These are phyloP conservation scores for Leistus spinibarbis DNA, from an alignment of 2,888 invertebrate species.

Conservation along the genomic window DNA sequence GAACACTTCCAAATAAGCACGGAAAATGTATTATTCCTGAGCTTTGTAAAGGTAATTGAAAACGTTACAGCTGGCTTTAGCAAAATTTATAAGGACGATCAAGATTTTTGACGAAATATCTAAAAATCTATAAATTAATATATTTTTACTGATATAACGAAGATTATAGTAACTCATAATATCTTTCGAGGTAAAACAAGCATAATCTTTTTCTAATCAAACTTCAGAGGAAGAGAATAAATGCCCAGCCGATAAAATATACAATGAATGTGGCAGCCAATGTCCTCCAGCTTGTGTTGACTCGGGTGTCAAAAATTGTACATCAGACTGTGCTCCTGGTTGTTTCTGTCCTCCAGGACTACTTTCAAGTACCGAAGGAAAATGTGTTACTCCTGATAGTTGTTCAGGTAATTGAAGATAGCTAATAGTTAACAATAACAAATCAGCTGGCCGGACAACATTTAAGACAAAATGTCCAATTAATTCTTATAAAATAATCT, in stretches of 20 bases:
- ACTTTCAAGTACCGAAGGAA: not conserved
- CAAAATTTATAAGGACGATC: too few relatives aligned
- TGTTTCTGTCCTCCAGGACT: conserved; percentile 2
- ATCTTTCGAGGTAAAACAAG: too few relatives aligned
- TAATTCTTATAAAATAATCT: not conserved
- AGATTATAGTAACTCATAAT: too few relatives aligned
- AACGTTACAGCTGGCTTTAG: too few relatives aligned
- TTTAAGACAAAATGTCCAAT: not conserved
- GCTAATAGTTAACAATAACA: not conserved
- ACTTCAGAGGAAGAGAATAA: too few relatives aligned
- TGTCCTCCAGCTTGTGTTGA: not conserved
- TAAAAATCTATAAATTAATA: too few relatives aligned
- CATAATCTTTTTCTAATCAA: too few relatives aligned
- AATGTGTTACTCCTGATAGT: not conserved
- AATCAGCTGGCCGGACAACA: not conserved
- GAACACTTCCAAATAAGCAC: too few relatives aligned
- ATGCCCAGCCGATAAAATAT: conserved; percentile 36
- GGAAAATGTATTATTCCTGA: too few relatives aligned
- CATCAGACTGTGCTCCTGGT: not conserved
- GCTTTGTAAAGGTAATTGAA: too few relatives aligned
- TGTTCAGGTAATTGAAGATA: not conserved
- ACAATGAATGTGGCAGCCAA: not conserved
- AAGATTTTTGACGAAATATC: too few relatives aligned
- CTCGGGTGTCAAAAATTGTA: not conserved
- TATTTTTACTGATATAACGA: too few relatives aligned